Percentiles rank a stretch among this genome's conserved stretches.
These are phyloP conservation scores for Oenanthe melanoleuca DNA, from an alignment of 2,113 vertebrate species.

Conservation along the genomic window DNA sequence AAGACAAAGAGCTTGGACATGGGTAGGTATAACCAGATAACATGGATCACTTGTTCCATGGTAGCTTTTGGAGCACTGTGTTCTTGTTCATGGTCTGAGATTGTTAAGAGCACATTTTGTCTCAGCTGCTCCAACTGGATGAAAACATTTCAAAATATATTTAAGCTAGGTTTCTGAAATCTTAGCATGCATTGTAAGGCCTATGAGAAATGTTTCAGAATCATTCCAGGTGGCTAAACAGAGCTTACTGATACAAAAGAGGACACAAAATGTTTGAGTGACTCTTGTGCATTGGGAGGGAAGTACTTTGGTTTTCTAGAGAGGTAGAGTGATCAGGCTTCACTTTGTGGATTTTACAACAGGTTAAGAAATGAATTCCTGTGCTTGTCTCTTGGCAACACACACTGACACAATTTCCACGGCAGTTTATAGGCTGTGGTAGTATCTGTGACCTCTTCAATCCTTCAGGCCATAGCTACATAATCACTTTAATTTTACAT, in stretches of 20 bases:
- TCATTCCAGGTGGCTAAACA: background rate
- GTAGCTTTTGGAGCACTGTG: background rate
- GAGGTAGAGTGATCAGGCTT: background rate
- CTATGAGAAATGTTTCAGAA: background rate
- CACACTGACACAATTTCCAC: constrained; percentile 32
- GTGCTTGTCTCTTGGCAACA: constrained; percentile 50
- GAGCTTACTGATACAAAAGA: background rate
- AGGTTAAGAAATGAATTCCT: constrained; percentile 40
- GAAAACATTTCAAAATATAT: background rate
- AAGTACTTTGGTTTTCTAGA: background rate
- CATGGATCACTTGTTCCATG: background rate
- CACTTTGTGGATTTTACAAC: background rate
- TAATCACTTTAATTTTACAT: constrained; percentile 65
- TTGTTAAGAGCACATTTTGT: background rate
- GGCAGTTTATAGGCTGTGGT: constrained; percentile 18
- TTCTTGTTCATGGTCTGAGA: background rate
- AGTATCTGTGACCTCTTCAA: constrained; percentile 58
- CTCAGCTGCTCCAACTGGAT: background rate
- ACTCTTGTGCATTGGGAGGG: background rate
- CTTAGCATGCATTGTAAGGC: background rate
- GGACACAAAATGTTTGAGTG: background rate
- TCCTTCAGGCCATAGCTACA: constrained; percentile 48
- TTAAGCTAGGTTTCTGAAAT: background rate
- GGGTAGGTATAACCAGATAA: background rate
- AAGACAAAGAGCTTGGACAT: background rate